Conservation (phyloP, 2,113 vertebrate species). For the Herpailurus yagouaroundi region DNA sequence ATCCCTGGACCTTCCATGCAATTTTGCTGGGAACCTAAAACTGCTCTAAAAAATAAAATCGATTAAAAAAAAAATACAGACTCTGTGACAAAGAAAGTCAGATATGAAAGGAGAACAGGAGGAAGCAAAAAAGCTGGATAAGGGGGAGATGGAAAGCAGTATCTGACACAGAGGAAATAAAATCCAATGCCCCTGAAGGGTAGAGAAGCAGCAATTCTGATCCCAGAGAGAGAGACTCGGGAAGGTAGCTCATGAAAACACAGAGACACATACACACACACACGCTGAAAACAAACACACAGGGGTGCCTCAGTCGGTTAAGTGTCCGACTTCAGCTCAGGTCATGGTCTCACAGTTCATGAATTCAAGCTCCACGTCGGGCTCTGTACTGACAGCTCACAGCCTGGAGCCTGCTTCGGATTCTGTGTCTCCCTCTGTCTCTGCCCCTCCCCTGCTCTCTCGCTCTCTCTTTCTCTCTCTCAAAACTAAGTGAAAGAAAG, state of each 20-base stretch:
- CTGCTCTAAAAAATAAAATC: background rate
- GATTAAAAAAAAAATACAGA: background rate
- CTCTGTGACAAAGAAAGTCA: background rate
- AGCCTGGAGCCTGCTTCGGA: no score
- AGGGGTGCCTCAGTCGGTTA: no score
- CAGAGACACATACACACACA: fast-evolving
- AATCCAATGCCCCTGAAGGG: background rate
- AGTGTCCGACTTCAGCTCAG: no score
- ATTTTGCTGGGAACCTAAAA: background rate
- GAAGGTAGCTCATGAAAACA: background rate
- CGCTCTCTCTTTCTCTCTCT: no score
- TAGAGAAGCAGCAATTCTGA: background rate
- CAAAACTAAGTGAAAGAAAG: no score
- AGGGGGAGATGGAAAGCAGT: background rate
- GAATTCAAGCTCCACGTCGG: no score
- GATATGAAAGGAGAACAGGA: background rate
- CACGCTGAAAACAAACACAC: background rate
- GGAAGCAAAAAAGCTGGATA: background rate
- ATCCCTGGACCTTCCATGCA: background rate
- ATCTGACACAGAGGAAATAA: background rate
- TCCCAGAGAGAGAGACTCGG: background rate
- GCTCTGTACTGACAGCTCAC: no score
- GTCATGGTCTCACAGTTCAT: no score
- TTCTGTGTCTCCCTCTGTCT: no score
- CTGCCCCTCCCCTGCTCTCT: no score